Evolutionary conservation across 2,797 vertebrate species (phyloP), one percentile per base, ranked within the genome.

Genomic region (Eulemur albifrons): DNA sequence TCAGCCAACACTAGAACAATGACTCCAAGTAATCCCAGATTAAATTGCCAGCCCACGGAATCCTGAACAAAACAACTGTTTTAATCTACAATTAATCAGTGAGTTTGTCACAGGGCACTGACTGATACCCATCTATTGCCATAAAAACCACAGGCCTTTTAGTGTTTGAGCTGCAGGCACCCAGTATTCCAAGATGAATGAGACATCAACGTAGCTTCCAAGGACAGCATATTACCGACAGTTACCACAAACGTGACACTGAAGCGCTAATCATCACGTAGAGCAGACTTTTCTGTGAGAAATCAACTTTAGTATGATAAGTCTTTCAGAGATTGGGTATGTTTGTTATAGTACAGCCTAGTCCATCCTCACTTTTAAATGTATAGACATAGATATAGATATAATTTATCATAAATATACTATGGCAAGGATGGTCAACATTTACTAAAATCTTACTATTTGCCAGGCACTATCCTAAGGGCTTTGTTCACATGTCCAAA

Each of bases 231-330:
- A 23, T 69, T 57, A 35, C 15, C 5, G 38, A n/a, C 27, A 13
- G 6, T 0, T 65, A 23, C 4, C 13, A n/a, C 11, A 57, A 57
- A 32, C 50, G 3, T 50, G 13, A 14, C 12, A 12, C 35, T 70
- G 13, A 45, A 54, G 0, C 48, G 4, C 2, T 43, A 59, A 13
- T 52, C 0, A 57, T 57, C 3, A n/a, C 35, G 1, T 3, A 67
- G 14, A 61, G 6, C 7, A 85, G 11, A 54, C 20, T 17, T 4
- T n/a, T 43, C 75, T 43, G 13, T 69, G 23, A 75, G 59, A 83
- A 38, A 54, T 61, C 0, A 48, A 2, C 8, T 38, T 38, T 52
- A 65, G 6, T 70, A 63, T 45, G 12, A 4, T 48, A 43, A n/a
- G 17, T 4, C 21, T 30, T 43, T 90, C 10, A 32, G 25, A 43